Conservation (phyloP, 1,140 invertebrate genomes). For the Drosophila serrata region DNA sequence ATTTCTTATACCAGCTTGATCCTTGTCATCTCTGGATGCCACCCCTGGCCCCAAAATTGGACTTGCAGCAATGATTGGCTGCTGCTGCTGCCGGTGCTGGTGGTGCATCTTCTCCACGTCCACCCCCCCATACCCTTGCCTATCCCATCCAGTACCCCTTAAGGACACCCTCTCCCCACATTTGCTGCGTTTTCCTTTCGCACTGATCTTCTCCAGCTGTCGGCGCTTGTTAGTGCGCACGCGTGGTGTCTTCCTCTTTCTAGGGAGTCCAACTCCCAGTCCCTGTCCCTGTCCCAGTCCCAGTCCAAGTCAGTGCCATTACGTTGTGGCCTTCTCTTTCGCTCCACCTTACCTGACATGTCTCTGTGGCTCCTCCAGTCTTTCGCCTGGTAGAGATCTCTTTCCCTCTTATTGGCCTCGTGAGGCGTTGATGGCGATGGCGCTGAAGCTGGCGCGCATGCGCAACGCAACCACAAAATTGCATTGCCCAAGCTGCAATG, state of each 20-base stretch:
- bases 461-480: conserved; percentile 72
- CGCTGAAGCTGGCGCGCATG: conserved; percentile 85
- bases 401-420: conserved; percentile 22
- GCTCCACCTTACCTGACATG: not conserved
- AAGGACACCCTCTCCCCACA: conserved; percentile 7
- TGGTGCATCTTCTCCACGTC: not conserved
- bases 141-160: not conserved
- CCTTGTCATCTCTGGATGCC: conserved; percentile 44
- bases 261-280: not conserved
- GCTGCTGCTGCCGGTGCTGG: conserved; percentile 13
- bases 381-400: not conserved
- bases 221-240: conserved; percentile 56
- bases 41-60: conserved; percentile 68
- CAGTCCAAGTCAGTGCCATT: not conserved
- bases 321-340: conserved; percentile 2
- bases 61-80: conserved; percentile 81
- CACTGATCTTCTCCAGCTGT: conserved; percentile 46
- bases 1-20: not conserved
- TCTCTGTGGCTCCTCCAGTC: not conserved
- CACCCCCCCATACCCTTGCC: conserved; percentile 5
- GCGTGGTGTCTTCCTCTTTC: conserved; percentile 53
- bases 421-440: conserved; percentile 86
- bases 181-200: conserved; percentile 8
- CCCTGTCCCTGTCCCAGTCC: not conserved
- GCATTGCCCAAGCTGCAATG: conserved; percentile 41